Percentiles rank a stretch among this genome's conserved stretches.
Conservation (phyloP, 2,113 vertebrate species). For the Argyrosomus japonicus region DNA sequence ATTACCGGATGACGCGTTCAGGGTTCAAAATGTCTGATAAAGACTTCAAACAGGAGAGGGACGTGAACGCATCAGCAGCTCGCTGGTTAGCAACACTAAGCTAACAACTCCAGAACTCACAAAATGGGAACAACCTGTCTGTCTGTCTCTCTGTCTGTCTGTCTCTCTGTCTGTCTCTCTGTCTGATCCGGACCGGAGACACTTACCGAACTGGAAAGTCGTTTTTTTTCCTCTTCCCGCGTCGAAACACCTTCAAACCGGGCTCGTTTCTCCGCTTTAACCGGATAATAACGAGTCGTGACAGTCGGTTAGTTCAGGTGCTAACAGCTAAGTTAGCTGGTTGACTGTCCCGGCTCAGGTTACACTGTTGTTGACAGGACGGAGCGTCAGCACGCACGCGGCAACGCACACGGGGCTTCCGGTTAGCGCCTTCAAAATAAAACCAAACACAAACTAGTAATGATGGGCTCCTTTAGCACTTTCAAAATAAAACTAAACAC, state of each 20-base stretch:
- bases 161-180: background rate
- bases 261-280: no score
- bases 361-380: constrained; percentile 78
- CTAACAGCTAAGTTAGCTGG: constrained; percentile 70
- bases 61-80: constrained; percentile 30
- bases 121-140: constrained; percentile 78
- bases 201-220: constrained; percentile 71
- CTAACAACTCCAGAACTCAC: constrained; percentile 72
- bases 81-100: constrained; percentile 54
- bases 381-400: constrained; percentile 4
- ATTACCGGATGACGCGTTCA: no score
- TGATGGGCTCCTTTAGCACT: no score
- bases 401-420: background rate
- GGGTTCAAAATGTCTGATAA: background rate
- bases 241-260: constrained; percentile 33
- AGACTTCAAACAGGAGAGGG: constrained; percentile 1
- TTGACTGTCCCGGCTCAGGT: constrained; percentile 78
- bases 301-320: constrained; percentile 1
- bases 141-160: constrained; percentile 18
- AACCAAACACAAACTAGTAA: no score
- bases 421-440: constrained; percentile 45
- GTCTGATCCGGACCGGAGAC: constrained; percentile 39
- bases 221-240: background rate
- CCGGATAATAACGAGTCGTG: background rate
- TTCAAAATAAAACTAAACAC: no score